phyloP scores from a whole-genome alignment of 2,888 invertebrate species.

The Epirrhoe tristata region DNA sequence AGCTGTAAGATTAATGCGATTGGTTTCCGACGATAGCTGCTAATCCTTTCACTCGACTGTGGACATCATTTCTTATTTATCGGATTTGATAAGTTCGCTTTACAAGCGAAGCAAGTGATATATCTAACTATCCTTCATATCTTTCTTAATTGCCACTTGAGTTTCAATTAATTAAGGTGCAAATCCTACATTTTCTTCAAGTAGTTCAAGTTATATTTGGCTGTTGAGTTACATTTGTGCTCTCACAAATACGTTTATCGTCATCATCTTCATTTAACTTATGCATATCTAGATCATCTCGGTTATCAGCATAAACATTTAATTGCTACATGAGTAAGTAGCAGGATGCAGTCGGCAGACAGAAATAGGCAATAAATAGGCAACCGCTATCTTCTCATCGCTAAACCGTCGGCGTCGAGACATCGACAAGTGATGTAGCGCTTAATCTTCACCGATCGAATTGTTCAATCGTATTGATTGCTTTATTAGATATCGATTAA shows the following conservation, averaged over 20 bases:
- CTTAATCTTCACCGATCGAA: constrained; percentile 5
- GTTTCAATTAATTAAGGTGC: no score
- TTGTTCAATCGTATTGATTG: background rate
- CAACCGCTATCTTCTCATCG: constrained; percentile 6
- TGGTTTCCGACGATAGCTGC: background rate
- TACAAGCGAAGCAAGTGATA: background rate
- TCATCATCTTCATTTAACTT: background rate
- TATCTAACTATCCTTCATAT: background rate
- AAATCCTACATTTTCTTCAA: no score
- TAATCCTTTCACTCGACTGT: background rate
- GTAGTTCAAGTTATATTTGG: no score
- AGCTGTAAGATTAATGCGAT: background rate
- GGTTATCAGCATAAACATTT: constrained; percentile 5
- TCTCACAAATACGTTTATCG: constrained; percentile 3
- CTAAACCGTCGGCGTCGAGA: constrained; percentile 15
- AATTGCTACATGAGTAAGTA: background rate
- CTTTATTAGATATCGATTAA: background rate
- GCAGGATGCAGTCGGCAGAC: background rate
- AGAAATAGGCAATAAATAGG: no score
- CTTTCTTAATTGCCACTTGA: background rate
- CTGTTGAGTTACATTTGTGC: constrained; percentile 2
- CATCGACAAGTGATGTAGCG: constrained; percentile 3
- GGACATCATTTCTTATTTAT: background rate
- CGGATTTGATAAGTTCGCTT: background rate
- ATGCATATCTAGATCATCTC: background rate